Evolutionary conservation across 1,140 invertebrate species (phyloP).

Genomic region (Bombus polaris): DNA sequence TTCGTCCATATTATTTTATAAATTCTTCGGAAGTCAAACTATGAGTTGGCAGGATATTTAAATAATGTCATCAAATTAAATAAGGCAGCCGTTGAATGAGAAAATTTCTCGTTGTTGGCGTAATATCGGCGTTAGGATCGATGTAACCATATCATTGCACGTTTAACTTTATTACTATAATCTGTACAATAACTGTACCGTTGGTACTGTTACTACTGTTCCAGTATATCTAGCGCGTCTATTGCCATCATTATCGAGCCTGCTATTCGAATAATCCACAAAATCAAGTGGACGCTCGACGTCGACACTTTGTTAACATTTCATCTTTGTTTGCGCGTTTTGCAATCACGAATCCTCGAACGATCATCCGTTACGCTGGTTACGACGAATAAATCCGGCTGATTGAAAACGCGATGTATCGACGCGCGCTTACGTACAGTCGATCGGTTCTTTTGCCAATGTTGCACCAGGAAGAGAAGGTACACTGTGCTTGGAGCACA

Average conservation of each 20-base stretch:
- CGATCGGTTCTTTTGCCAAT: neutral
- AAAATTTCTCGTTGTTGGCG: neutral
- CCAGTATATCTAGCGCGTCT: neutral
- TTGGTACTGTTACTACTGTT: conserved; percentile 27
- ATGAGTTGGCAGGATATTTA: too few species aligned
- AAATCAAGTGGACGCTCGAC: neutral
- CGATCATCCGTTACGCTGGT: neutral
- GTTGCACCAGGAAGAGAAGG: conserved; percentile 28
- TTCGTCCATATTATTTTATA: neutral
- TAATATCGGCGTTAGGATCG: conserved; percentile 18
- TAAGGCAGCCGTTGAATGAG: too few species aligned
- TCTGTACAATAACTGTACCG: conserved; percentile 31
- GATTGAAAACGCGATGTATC: neutral
- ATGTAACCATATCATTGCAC: neutral
- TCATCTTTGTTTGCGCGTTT: neutral
- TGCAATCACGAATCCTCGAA: neutral
- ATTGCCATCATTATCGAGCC: neutral
- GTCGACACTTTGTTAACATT: conserved; percentile 16
- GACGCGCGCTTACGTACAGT: neutral
- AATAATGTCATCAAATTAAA: too few species aligned
- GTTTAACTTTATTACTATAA: conserved; percentile 35
- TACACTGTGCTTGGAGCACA: conserved; percentile 13
- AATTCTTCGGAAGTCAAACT: neutral
- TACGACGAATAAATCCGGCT: neutral
- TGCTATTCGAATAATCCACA: conserved; percentile 14